Percentiles rank a stretch among this genome's conserved stretches.
phyloP scores from a whole-genome alignment of 2,888 invertebrate genomes.

The Darwinula stevensoni region DNA sequence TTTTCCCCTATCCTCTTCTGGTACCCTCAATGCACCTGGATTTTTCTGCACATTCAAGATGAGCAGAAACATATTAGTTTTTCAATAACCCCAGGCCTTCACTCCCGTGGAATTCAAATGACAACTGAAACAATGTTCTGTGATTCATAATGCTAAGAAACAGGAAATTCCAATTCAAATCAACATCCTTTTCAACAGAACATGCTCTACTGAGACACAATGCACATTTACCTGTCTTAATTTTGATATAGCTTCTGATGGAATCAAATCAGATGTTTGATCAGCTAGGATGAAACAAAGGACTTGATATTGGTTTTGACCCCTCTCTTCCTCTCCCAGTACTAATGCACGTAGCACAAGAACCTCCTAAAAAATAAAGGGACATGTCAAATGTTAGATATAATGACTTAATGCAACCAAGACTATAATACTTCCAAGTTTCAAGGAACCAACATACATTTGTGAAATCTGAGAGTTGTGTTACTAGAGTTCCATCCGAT shows the following conservation, averaged over 20 bases:
- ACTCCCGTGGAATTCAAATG: no score
- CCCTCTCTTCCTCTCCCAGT: constrained; percentile 70
- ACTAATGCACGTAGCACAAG: constrained; percentile 66
- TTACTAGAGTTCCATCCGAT: constrained; percentile 65
- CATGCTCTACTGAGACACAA: no score
- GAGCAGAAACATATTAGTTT: no score
- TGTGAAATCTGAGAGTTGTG: constrained; percentile 74
- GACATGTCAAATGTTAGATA: constrained; percentile 5
- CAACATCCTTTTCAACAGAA: no score
- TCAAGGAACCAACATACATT: constrained; percentile 34
- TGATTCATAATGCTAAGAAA: no score
- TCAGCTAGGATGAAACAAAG: constrained; percentile 42
- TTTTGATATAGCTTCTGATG: constrained; percentile 87
- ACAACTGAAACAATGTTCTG: no score
- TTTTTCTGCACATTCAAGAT: constrained; percentile 36
- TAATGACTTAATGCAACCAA: no score
- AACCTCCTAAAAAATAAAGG: constrained; percentile 47
- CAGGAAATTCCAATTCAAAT: no score
- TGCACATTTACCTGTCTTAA: constrained; percentile 36
- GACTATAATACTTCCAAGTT: no score
- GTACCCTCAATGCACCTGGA: constrained; percentile 54
- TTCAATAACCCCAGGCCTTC: no score
- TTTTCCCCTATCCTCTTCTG: constrained; percentile 65
- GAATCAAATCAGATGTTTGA: constrained; percentile 42
- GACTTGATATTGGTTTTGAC: constrained; percentile 58